Conservation (phyloP, 2,888 invertebrate genomes). For the Dinocampus coccinellae region DNA sequence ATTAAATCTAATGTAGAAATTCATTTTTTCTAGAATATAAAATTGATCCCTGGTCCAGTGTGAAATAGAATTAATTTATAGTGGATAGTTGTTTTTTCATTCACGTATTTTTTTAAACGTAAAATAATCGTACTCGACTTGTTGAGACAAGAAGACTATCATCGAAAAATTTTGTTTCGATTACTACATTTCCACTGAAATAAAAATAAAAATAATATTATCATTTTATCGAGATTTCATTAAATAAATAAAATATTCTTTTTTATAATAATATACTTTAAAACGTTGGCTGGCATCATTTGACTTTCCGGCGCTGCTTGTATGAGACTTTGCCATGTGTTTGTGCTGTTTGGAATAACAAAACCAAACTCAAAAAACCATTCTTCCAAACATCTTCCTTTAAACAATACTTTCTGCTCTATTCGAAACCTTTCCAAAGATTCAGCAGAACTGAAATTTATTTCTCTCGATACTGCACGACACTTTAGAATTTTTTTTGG, state of each 20-base stretch:
- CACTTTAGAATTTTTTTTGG: conserved; percentile 97
- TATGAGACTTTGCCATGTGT: conserved; percentile 99
- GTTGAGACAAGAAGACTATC: conserved; percentile 94
- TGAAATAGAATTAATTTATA: conserved; percentile 2
- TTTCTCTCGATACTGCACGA: conserved; percentile 88
- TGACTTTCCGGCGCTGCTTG: conserved; percentile 99
- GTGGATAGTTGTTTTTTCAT: not conserved
- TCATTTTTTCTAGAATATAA: not conserved
- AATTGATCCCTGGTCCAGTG: conserved; percentile 37
- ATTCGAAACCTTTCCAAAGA: conserved; percentile 95
- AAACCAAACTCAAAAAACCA: conserved; percentile 99
- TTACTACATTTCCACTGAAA: conserved; percentile 92
- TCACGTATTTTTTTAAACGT: conserved; percentile 78
- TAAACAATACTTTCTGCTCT: conserved; percentile 87
- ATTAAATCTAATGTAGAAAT: not conserved
- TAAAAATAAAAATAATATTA: not conserved
- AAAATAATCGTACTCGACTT: conserved; percentile 94
- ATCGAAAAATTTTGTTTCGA: conserved; percentile 97
- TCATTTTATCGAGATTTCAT: no score
- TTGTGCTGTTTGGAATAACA: conserved; percentile 98
- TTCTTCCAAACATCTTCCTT: conserved; percentile 94
- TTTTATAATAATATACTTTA: conserved; percentile 79
- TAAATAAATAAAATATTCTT: not conserved
- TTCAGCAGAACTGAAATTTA: conserved; percentile 91
- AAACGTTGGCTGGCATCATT: conserved; percentile 99